Percentiles rank a stretch among this genome's conserved stretches.
Evolutionary conservation across 2,888 invertebrate genomes (phyloP).

Genomic region (Adineta ricciae): DNA sequence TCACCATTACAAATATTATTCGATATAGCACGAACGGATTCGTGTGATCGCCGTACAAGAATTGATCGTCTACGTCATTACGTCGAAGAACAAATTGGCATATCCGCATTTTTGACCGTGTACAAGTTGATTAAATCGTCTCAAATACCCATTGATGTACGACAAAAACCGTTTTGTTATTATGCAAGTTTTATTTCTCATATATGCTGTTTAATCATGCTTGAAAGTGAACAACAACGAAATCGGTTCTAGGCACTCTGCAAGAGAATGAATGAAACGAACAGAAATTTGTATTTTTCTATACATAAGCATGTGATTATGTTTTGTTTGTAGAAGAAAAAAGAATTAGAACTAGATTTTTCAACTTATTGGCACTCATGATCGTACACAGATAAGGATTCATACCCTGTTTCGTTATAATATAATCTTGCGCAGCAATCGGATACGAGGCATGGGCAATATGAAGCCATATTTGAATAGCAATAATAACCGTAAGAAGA

Average conservation of each 20-base stretch:
- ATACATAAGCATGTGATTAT: neutral
- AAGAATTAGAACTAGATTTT: neutral
- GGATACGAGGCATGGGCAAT: neutral
- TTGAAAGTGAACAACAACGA: constrained; percentile 15
- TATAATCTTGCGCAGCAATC: neutral
- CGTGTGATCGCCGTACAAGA: neutral
- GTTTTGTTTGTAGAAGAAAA: neutral
- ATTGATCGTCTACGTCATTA: neutral
- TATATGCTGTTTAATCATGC: constrained; percentile 11
- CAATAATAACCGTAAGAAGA: neutral
- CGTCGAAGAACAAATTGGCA: constrained; percentile 18
- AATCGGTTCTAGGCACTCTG: neutral
- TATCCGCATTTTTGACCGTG: constrained; percentile 4
- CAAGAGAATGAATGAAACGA: neutral
- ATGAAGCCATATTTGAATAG: neutral
- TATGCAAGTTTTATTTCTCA: neutral
- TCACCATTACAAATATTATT: constrained; percentile 3
- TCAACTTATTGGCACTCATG: neutral
- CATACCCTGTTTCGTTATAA: neutral
- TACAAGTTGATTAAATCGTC: constrained; percentile 18
- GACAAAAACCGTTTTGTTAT: constrained; percentile 7
- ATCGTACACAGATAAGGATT: neutral
- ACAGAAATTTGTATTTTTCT: neutral
- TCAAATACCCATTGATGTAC: neutral
- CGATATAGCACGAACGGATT: neutral